Evolutionary conservation across 2,888 invertebrate species (phyloP).

Genomic region (Embidobia sp.): DNA sequence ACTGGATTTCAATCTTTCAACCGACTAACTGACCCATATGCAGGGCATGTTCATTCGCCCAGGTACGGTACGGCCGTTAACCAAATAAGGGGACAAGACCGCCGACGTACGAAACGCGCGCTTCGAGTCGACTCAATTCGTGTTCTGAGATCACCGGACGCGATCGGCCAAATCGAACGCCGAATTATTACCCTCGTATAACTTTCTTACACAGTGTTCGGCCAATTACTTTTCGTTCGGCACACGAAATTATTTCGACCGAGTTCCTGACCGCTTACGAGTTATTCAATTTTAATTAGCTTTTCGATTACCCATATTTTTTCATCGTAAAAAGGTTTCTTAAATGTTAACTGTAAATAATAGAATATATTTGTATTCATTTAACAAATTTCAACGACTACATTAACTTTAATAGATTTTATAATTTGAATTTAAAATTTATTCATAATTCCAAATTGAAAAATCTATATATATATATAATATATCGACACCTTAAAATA

Average conservation of each 20-base stretch:
- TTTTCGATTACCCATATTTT: neutral
- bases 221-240: slow-evolving; percentile 13
- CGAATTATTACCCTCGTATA: slow-evolving; percentile 32
- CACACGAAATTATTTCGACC: neutral
- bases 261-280: neutral
- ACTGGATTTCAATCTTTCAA: slow-evolving; percentile 58
- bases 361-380: too few species aligned
- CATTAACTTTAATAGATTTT: too few species aligned
- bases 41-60: slow-evolving; percentile 55
- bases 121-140: slow-evolving; percentile 29
- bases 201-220: slow-evolving; percentile 29
- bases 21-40: slow-evolving; percentile 61
- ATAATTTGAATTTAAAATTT: too few species aligned
- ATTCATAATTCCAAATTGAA: too few species aligned
- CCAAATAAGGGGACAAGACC: slow-evolving; percentile 59
- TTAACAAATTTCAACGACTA: too few species aligned
- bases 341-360: too few species aligned
- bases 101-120: slow-evolving; percentile 31
- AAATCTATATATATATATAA: too few species aligned
- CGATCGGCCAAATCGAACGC: slow-evolving; percentile 23
- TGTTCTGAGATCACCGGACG: slow-evolving; percentile 37
- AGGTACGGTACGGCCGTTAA: slow-evolving; percentile 51
- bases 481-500: too few species aligned
- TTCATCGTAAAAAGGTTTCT: neutral
- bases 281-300: neutral